A percentile compares a stretch with the other conserved stretches of the same genome.
Conservation (phyloP, 2,797 vertebrate genomes). For the Pseudopleuronectes americanus region DNA sequence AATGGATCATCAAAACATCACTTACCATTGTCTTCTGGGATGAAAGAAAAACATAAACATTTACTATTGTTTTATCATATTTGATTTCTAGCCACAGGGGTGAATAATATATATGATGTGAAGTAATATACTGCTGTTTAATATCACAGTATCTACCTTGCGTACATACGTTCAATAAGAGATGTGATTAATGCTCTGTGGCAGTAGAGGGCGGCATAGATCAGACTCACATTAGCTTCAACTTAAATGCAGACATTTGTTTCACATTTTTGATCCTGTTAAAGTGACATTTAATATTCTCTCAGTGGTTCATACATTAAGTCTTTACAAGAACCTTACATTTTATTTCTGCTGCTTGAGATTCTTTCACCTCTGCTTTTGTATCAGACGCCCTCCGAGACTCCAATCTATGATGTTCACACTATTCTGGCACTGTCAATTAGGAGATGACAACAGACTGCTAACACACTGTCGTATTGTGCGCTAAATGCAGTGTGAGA, state of each 20-base stretch:
- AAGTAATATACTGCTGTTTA: not conserved
- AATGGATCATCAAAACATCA: no score
- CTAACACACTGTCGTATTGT: constrained; percentile 55
- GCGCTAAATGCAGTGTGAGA: constrained; percentile 54
- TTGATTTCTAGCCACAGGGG: not conserved
- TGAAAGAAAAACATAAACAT: no score
- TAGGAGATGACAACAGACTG: constrained; percentile 63
- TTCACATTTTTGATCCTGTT: not conserved
- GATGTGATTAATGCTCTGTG: constrained; percentile 29
- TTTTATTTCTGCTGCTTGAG: not conserved
- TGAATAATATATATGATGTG: not conserved
- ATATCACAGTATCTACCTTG: not conserved
- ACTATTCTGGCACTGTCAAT: constrained; percentile 56
- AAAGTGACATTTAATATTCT: not conserved
- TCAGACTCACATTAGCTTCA: not conserved
- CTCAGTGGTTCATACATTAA: not conserved
- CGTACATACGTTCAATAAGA: not conserved
- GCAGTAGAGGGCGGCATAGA: constrained; percentile 68
- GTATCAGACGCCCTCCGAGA: constrained; percentile 25
- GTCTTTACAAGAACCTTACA: not conserved
- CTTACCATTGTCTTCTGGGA: no score
- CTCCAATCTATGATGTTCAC: constrained; percentile 55
- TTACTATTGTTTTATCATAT: not conserved
- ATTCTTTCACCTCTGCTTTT: not conserved
- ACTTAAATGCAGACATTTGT: not conserved